Evolutionary conservation across 2,113 vertebrate species (phyloP), one percentile per base, ranked within the genome.

Genomic region (Octodon degus): DNA sequence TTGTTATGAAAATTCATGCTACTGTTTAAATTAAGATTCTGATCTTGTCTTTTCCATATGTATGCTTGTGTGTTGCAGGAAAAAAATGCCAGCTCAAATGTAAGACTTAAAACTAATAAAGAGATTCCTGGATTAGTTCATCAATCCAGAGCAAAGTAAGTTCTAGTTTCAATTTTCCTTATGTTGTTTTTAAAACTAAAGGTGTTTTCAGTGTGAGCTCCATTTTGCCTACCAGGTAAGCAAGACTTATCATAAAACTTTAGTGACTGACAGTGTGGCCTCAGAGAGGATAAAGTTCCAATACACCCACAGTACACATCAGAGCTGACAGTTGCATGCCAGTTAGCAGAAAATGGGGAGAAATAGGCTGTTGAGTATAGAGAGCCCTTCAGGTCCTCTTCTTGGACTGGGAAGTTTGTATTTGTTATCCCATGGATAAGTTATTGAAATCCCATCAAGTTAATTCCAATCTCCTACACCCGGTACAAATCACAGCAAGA

Each of bases 111-210:
- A 97, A 98, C 98, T 92, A 98, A 98, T 96, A 99, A 98, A 97
- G 99, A 99, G 97, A 91, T 99, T 87, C 99, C 99, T 72, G 98
- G 98, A 98, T 97, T 99, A 98, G 99, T 98, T 93, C 98, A 99
- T 97, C 98, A 98, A 96, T 98, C 98, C 97, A 98, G 99, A 98
- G 98, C 98, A 97, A 99, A 99, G 99, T 99, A 98, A 99, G 99
- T 98, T 37, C 47, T 17, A 0, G 4, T 86, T 96, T 80, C 19
- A 68, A 12, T 82, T 92, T 2, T 0, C 62, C 40, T 86, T 93
- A 1, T 87, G 2, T 80, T 85, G 16, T 74, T 89, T 91, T 65
- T 34, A 90, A 91, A 91, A n/a, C 34, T 55, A 74, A 97, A 74
- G 70, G 14, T 88, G 4, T 70, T 85, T 96, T 86, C 82, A 77